A percentile compares a stretch with the other conserved stretches of the same genome.
These are phyloP conservation scores for Chironomus riparius DNA, from an alignment of 2,888 invertebrate genomes.

Conservation along the genomic window DNA sequence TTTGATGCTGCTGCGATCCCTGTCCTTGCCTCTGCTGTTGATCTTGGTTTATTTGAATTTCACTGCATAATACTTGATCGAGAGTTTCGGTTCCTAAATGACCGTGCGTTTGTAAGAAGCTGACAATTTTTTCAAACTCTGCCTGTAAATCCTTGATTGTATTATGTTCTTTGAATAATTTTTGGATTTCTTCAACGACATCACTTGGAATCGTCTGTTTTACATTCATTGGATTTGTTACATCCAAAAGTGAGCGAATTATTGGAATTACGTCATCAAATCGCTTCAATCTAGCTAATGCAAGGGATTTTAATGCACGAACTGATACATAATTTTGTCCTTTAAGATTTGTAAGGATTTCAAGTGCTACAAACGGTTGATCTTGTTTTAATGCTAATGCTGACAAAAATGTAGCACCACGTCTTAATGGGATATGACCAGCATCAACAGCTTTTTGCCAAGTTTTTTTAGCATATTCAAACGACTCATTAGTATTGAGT, in stretches of 20 bases:
- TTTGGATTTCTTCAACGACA: constrained; percentile 47
- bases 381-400: constrained; percentile 59
- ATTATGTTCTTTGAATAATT: constrained; percentile 44
- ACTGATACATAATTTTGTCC: constrained; percentile 57
- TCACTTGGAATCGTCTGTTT: constrained; percentile 56
- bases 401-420: constrained; percentile 54
- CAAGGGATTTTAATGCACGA: constrained; percentile 59
- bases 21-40: constrained; percentile 21
- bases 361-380: constrained; percentile 56
- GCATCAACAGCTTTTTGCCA: constrained; percentile 50
- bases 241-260: constrained; percentile 48
- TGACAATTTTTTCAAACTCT: constrained; percentile 49
- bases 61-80: constrained; percentile 29
- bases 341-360: constrained; percentile 49
- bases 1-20: constrained; percentile 10
- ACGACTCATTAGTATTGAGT: constrained; percentile 61
- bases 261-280: constrained; percentile 55
- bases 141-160: constrained; percentile 47
- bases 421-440: constrained; percentile 52
- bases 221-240: constrained; percentile 46
- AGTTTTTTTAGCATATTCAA: constrained; percentile 52
- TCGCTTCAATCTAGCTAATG: constrained; percentile 51
- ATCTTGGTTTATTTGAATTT: constrained; percentile 27
- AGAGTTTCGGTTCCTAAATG: constrained; percentile 28
- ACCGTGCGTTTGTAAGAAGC: constrained; percentile 44